A percentile compares a stretch with the other conserved stretches of the same genome.
These are phyloP conservation scores for Nymphalis io DNA, from an alignment of 1,140 invertebrate genomes.

Conservation along the genomic window DNA sequence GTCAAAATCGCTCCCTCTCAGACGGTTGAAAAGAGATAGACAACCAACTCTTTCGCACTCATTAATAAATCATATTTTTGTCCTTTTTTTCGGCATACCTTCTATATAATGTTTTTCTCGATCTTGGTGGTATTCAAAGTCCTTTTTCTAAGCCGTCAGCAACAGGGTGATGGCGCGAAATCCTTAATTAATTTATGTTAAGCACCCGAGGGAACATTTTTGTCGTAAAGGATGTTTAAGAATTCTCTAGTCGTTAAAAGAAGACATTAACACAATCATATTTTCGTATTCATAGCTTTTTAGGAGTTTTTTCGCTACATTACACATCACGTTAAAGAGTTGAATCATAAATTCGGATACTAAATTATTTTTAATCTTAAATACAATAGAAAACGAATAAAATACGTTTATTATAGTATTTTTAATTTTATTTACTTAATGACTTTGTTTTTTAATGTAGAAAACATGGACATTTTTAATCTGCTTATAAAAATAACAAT, in stretches of 20 bases:
- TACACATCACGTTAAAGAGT: constrained; percentile 38
- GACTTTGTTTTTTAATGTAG: too few species aligned
- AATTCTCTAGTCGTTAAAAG: constrained; percentile 50
- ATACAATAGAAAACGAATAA: constrained; percentile 24
- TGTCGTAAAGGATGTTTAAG: constrained; percentile 64
- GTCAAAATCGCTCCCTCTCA: constrained; percentile 74
- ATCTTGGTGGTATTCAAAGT: constrained; percentile 65
- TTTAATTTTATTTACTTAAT: background rate
- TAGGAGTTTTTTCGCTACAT: constrained; percentile 50
- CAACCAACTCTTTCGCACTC: constrained; percentile 75
- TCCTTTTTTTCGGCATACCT: constrained; percentile 57
- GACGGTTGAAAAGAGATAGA: constrained; percentile 67
- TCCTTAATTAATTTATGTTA: constrained; percentile 80
- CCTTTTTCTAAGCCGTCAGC: constrained; percentile 66
- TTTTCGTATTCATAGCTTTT: constrained; percentile 57
- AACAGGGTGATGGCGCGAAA: constrained; percentile 71
- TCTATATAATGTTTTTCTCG: constrained; percentile 75
- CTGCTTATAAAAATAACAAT: background rate
- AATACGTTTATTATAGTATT: constrained; percentile 10
- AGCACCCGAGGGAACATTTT: constrained; percentile 59
- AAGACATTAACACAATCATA: constrained; percentile 51
- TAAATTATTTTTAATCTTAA: background rate
- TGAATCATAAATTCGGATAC: constrained; percentile 17
- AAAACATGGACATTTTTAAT: too few species aligned
- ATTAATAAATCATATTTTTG: constrained; percentile 55